phyloP scores from a whole-genome alignment of 2,888 invertebrate genomes.

The Caenorhabditis virilis region DNA sequence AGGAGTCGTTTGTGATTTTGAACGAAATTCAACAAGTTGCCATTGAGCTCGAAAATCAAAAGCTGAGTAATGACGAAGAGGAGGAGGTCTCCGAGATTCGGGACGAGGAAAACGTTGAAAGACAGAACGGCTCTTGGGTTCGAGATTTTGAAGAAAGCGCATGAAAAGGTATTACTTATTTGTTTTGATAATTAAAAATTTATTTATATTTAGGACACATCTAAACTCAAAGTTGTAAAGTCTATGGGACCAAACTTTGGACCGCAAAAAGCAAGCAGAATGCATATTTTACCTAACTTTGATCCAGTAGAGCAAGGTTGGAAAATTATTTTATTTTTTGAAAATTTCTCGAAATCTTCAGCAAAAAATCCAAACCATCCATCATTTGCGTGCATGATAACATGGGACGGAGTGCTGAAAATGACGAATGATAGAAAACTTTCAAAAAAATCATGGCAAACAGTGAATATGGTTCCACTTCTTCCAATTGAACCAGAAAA shows the following conservation, averaged over 20 bases:
- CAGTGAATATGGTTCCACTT: conserved; percentile 15
- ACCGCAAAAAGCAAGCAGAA: conserved; percentile 16
- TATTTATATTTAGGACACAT: not conserved
- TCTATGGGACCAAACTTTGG: conserved; percentile 13
- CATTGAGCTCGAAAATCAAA: conserved; percentile 14
- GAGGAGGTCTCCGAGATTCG: conserved; percentile 2
- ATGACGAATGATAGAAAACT: conserved; percentile 14
- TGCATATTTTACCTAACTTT: conserved; percentile 17
- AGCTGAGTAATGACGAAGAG: conserved; percentile 6
- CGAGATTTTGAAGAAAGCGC: conserved; percentile 11
- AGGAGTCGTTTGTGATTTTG: conserved; percentile 19
- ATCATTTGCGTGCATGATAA: conserved; percentile 13
- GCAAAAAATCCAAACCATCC: conserved; percentile 5
- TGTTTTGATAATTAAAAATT: not conserved
- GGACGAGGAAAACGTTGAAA: conserved; percentile 2
- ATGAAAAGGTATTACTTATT: conserved; percentile 1
- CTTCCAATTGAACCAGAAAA: conserved; percentile 19
- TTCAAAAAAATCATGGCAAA: conserved; percentile 16
- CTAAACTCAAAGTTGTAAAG: conserved; percentile 3
- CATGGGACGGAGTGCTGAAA: conserved; percentile 24
- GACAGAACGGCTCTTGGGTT: conserved; percentile 10
- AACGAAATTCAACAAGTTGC: conserved; percentile 25
- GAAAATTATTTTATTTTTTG: not conserved
- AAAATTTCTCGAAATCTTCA: not conserved
- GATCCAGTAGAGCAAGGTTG: not conserved